A percentile compares a stretch with the other conserved stretches of the same genome.
These are phyloP conservation scores for Gerris lacustris DNA, from an alignment of 2,888 invertebrate genomes.

Conservation along the genomic window DNA sequence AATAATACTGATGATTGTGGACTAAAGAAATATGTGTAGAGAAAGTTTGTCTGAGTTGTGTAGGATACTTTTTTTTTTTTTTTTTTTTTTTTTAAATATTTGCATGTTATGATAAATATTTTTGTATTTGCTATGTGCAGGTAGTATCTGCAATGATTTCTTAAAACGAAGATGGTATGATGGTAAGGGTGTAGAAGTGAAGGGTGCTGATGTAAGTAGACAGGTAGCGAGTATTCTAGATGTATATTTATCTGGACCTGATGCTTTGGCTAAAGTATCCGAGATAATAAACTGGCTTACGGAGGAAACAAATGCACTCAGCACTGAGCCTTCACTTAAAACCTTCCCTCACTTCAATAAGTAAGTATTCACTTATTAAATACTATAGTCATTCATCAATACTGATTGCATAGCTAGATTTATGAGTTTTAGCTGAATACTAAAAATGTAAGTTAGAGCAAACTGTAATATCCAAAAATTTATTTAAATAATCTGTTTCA, in stretches of 20 bases:
- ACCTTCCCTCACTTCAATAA: slow-evolving; percentile 33
- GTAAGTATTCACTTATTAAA: slow-evolving; percentile 24
- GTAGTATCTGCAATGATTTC: slow-evolving; percentile 42
- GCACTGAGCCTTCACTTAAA: slow-evolving; percentile 32
- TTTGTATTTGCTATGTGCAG: slow-evolving; percentile 29
- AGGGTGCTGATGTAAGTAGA: slow-evolving; percentile 52
- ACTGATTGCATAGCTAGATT: too few relatives aligned
- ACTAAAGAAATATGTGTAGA: too few relatives aligned
- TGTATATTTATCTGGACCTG: slow-evolving; percentile 49
- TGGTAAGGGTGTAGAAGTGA: slow-evolving; percentile 48
- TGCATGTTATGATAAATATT: too few relatives aligned
- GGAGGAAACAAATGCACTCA: slow-evolving; percentile 36
- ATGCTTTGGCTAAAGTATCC: slow-evolving; percentile 32
- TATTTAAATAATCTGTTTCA: too few relatives aligned
- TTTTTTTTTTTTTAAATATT: too few relatives aligned
- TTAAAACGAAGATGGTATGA: slow-evolving; percentile 57
- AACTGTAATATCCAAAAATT: too few relatives aligned
- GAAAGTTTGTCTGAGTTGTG: too few relatives aligned
- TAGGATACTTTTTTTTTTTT: too few relatives aligned
- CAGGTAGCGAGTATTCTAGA: slow-evolving; percentile 51
- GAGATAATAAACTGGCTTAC: slow-evolving; percentile 35
- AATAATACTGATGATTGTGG: too few relatives aligned
- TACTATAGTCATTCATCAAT: too few relatives aligned
- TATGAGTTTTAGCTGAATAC: too few relatives aligned
- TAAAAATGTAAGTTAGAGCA: too few relatives aligned